These are phyloP conservation scores for Mactromeris polynyma DNA, from an alignment of 2,888 invertebrate genomes.

Conservation along the genomic window DNA sequence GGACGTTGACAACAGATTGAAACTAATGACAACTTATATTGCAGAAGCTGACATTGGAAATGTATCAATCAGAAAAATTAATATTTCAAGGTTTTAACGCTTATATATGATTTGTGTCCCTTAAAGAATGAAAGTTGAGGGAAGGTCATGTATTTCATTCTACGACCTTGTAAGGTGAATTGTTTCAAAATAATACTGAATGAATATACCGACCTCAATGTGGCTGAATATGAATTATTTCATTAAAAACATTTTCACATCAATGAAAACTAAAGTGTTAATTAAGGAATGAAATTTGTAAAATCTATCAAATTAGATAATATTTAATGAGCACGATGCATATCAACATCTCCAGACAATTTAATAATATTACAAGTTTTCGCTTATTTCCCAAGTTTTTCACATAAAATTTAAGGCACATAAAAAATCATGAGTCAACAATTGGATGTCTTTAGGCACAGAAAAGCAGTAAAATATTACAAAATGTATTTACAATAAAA, in stretches of 20 bases:
- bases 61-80: background rate
- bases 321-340: too few species aligned
- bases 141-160: too few species aligned
- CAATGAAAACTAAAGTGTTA: too few species aligned
- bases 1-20: background rate
- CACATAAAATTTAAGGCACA: background rate
- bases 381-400: background rate
- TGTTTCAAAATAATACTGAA: too few species aligned
- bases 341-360: too few species aligned
- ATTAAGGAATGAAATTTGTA: too few species aligned
- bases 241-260: too few species aligned
- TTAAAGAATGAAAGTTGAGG: background rate
- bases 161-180: too few species aligned
- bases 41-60: background rate
- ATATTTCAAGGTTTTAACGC: background rate
- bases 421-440: background rate
- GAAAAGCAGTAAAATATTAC: background rate
- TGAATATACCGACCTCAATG: too few species aligned
- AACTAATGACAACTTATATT: background rate
- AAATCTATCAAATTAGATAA: too few species aligned
- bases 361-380: too few species aligned
- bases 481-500: conserved; percentile 10
- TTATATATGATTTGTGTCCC: background rate
- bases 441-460: background rate
- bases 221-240: too few species aligned